phyloP scores from a whole-genome alignment of 1,140 invertebrate species.

The Cyrtorhinus lividipennis region DNA sequence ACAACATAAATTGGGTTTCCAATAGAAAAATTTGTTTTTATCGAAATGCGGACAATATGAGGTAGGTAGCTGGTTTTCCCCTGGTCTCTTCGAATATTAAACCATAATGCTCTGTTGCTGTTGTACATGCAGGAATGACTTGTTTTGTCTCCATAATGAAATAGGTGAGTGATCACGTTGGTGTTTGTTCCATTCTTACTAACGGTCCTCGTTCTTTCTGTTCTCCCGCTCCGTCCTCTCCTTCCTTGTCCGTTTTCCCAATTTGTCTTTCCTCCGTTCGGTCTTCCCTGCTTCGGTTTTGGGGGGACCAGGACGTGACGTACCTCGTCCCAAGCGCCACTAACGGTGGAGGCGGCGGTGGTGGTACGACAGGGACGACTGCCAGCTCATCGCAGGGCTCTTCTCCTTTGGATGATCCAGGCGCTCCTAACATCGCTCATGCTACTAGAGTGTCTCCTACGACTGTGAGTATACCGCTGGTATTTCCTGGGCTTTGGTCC shows the following conservation, averaged over 20 bases:
- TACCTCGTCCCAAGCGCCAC: slow-evolving; percentile 20
- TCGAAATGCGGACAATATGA: too few relatives aligned
- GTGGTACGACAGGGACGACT: slow-evolving; percentile 24
- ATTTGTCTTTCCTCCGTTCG: background rate
- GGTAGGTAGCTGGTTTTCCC: too few relatives aligned
- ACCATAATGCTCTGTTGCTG: too few relatives aligned
- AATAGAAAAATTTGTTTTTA: too few relatives aligned
- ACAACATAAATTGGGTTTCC: too few relatives aligned
- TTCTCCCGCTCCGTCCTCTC: background rate
- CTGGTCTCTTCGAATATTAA: too few relatives aligned
- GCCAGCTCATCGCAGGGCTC: background rate
- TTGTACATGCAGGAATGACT: too few relatives aligned
- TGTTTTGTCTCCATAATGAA: too few relatives aligned
- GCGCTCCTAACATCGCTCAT: slow-evolving; percentile 54
- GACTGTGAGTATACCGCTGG: slow-evolving; percentile 76
- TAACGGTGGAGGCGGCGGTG: slow-evolving; percentile 17
- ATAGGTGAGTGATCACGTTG: too few relatives aligned
- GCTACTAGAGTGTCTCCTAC: slow-evolving; percentile 75
- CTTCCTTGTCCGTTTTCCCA: background rate
- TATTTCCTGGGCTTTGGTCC: slow-evolving; percentile 29
- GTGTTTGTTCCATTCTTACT: too few relatives aligned
- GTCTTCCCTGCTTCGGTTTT: background rate
- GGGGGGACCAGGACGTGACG: slow-evolving; percentile 26
- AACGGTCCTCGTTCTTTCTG: background rate
- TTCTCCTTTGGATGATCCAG: slow-evolving; percentile 31